Conservation (phyloP, 2,797 vertebrate genomes). For the Oophaga sylvatica region DNA sequence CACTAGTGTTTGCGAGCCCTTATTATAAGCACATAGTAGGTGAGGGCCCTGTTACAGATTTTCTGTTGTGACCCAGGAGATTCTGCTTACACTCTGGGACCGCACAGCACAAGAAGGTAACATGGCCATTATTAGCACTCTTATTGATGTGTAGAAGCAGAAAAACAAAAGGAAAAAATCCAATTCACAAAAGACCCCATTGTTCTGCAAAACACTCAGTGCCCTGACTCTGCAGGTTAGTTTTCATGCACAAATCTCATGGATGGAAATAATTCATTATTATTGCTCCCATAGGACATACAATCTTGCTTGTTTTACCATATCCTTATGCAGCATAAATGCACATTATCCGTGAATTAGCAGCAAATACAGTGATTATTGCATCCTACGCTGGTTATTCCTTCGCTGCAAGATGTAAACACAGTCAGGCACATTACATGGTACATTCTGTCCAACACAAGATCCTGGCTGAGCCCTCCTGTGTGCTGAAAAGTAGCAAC, state of each 20-base stretch:
- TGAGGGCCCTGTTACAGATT: too few species aligned
- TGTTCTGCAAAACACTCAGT: background rate
- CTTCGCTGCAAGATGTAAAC: background rate
- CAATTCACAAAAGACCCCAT: background rate
- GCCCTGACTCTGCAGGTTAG: background rate
- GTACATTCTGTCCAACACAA: constrained; percentile 34
- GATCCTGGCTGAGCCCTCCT: constrained; percentile 9
- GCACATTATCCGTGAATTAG: background rate
- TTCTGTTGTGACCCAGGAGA: background rate
- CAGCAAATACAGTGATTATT: background rate
- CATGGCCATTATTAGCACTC: background rate
- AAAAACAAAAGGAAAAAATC: background rate
- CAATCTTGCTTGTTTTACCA: background rate
- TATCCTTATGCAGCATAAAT: background rate
- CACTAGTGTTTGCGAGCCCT: too few species aligned
- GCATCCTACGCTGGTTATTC: background rate
- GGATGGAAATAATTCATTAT: background rate
- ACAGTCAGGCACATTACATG: constrained; percentile 14
- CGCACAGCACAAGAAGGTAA: background rate
- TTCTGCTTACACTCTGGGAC: background rate
- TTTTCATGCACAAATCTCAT: background rate
- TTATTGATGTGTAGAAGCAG: background rate
- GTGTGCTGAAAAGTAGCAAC: constrained; percentile 20
- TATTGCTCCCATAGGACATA: background rate
- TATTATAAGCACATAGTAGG: too few species aligned